These are phyloP conservation scores for Acleris cristana DNA, from an alignment of 2,888 invertebrate genomes.

Conservation along the genomic window DNA sequence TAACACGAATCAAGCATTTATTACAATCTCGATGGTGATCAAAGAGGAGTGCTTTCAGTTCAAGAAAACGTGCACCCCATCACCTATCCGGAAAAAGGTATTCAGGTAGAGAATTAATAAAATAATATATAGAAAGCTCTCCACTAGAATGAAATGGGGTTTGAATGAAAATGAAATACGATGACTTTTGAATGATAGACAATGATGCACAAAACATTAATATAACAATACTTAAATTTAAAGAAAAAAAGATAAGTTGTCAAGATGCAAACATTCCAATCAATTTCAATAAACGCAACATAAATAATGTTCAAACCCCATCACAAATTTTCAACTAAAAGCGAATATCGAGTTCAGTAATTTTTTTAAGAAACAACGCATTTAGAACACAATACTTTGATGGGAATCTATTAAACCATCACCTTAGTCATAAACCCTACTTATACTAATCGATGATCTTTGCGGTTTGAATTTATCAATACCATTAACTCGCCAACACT, in stretches of 20 bases:
- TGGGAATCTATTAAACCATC: conserved; percentile 33
- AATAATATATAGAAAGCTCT: conserved; percentile 70
- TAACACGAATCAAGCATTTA: conserved; percentile 54
- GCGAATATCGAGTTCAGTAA: conserved; percentile 55
- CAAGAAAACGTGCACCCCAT: conserved; percentile 79
- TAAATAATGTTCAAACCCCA: conserved; percentile 80
- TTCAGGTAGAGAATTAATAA: conserved; percentile 42
- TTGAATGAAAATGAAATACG: conserved; percentile 74
- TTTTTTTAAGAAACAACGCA: conserved; percentile 44
- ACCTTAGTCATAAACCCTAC: conserved; percentile 32
- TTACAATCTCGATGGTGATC: conserved; percentile 69
- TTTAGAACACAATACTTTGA: conserved; percentile 24
- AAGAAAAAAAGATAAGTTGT: conserved; percentile 78
- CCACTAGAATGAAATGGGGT: conserved; percentile 81
- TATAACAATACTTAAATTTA: conserved; percentile 56
- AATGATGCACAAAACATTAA: conserved; percentile 67
- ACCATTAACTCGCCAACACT: background rate
- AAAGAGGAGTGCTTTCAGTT: conserved; percentile 77
- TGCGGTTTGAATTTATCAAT: conserved; percentile 35
- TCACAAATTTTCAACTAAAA: conserved; percentile 70
- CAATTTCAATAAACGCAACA: conserved; percentile 69
- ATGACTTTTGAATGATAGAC: conserved; percentile 58
- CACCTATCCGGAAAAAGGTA: conserved; percentile 56
- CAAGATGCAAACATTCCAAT: conserved; percentile 84
- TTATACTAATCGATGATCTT: conserved; percentile 27